Evolutionary conservation across 2,113 vertebrate genomes (phyloP), one percentile per base, ranked within the genome.

Genomic region (Semnopithecus entellus): DNA sequence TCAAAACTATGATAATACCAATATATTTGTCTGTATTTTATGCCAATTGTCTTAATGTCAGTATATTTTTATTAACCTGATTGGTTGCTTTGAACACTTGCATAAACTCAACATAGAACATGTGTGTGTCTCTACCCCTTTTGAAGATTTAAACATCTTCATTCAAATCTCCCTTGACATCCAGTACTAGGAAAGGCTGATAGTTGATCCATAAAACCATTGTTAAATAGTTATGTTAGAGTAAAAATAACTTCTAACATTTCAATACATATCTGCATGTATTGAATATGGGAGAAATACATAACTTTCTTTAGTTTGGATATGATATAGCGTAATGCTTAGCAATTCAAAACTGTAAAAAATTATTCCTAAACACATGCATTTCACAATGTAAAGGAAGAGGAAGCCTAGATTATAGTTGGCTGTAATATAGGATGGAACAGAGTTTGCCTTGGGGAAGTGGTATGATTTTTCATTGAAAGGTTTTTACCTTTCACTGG

Each of bases 201-300:
- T 61, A 92, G 6, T 16, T 85, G 75, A 32, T 66, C 68, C 22
- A 86, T 5, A 16, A 79, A 78, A 91, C 5, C 14, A 43, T 79
- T 93, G 3, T 80, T 81, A 91, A 50, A 89, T 92, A 82, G 80
- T 79, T 81, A 57, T 66, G 61, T 86, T 90, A 57, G 23, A 86
- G n/a, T 90, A 90, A 73, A 96, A 84, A 43, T 83, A 1, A 79
- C 22, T 75, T 76, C 30, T 95, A 83, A 75, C 16, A 43, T 86
- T 94, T 83, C 22, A 59, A 14, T 64, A 13, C 12, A 64, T 30
- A 32, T 64, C 27, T 64, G 61, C 61, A 64, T 14, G 12, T 64
- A 64, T 64, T 64, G 30, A 14, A 64, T 17, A 23, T 50, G 17
- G 17, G 12, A 88, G 13, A 80, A 68, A 68, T 66, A 38, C 12